These are phyloP conservation scores for Spea multiplicata DNA, from an alignment of 2,113 vertebrate genomes.

Conservation along the genomic window DNA sequence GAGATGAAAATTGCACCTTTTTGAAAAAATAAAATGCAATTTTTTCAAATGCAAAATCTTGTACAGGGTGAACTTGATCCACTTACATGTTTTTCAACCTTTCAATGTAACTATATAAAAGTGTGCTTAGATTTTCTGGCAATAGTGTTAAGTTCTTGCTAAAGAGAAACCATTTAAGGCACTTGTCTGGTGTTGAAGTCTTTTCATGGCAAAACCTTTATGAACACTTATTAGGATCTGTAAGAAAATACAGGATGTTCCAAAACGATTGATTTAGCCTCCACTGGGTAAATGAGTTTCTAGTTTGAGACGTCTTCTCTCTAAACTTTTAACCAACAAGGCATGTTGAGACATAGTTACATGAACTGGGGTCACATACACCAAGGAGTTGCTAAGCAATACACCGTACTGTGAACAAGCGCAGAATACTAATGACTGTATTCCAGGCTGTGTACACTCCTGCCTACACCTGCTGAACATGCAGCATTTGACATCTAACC, in stretches of 20 bases:
- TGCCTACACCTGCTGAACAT: constrained; percentile 45
- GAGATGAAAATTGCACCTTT: too few relatives aligned
- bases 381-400: constrained; percentile 46
- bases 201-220: constrained; percentile 24
- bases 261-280: constrained; percentile 40
- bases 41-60: too few relatives aligned
- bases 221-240: constrained; percentile 34
- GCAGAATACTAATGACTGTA: constrained; percentile 39
- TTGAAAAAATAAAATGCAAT: too few relatives aligned
- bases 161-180: constrained; percentile 4
- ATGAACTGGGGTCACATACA: constrained; percentile 44
- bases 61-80: too few relatives aligned
- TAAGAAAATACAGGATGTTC: constrained; percentile 35
- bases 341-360: constrained; percentile 47
- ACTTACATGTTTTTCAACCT: too few relatives aligned
- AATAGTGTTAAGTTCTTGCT: constrained; percentile 9
- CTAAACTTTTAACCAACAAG: constrained; percentile 47
- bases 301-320: constrained; percentile 44
- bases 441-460: constrained; percentile 31
- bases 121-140: too few relatives aligned
- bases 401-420: constrained; percentile 34
- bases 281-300: constrained; percentile 45
- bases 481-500: constrained; percentile 44
- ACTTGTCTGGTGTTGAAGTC: constrained; percentile 13
- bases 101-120: too few relatives aligned